Evolutionary conservation across 1,140 invertebrate species (phyloP).

Genomic region (Bombus fervidus): DNA sequence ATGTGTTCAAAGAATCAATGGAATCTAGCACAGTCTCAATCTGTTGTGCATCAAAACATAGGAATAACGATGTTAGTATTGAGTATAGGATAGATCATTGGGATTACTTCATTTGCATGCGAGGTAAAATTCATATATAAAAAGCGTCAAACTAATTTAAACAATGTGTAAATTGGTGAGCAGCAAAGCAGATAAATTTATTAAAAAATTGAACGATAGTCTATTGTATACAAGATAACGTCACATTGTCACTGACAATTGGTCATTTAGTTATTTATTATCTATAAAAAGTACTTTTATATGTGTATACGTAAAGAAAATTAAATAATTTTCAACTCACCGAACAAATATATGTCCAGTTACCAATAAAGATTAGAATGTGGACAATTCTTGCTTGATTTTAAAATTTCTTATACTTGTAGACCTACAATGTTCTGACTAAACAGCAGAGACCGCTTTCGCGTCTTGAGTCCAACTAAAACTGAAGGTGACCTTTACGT

Average conservation of each 20-base stretch:
- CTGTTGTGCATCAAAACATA: conserved; percentile 34
- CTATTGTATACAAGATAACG: conserved; percentile 5
- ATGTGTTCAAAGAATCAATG: conserved; percentile 19
- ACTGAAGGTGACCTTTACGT: conserved; percentile 77
- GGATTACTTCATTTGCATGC: background rate
- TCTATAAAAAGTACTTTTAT: background rate
- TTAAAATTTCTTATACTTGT: background rate
- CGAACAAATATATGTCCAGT: conserved; percentile 13
- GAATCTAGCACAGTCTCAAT: conserved; percentile 56
- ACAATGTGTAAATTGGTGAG: too few species aligned
- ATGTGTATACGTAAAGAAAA: background rate
- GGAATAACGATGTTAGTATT: conserved; percentile 4
- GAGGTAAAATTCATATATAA: background rate
- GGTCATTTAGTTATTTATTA: background rate
- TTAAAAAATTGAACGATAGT: background rate
- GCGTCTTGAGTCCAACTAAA: conserved; percentile 55
- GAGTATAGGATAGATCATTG: conserved; percentile 1
- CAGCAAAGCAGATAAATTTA: background rate
- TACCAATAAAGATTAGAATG: background rate
- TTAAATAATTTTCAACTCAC: conserved; percentile 37
- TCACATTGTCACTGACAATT: conserved; percentile 38
- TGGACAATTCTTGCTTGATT: background rate
- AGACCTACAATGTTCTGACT: background rate
- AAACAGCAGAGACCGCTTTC: conserved; percentile 53
- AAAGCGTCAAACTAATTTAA: background rate